Evolutionary conservation across 2,888 invertebrate genomes (phyloP), one percentile per base, ranked within the genome.

Genomic region (Tetragonula carbonaria): DNA sequence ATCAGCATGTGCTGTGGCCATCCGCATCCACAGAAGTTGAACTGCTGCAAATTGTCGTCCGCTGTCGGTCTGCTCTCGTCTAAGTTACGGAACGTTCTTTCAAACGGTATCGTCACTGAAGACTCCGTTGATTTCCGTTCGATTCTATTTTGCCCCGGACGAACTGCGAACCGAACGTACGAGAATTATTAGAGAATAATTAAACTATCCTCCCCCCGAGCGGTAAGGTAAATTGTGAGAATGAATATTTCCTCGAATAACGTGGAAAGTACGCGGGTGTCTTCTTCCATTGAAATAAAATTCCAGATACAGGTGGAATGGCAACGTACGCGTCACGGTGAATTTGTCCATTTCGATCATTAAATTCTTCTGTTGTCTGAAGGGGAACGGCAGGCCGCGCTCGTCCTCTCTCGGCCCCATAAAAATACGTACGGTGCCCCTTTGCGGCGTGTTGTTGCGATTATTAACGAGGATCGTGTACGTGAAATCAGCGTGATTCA

Each of bases 1-100:
- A 97, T 88, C 11, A 98, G 95, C 96, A 98, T 96, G 94, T 98
- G 97, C 84, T 97, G 96, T 0, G 98, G 98, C 97, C 98, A 98
- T 74, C 98, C 98, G 91, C 98, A 98, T 83, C 98, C 98, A 95
- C 98, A 98, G 96, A 97, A 97, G 95, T 97, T 97, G 95, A 97
- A 97, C 88, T 95, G 95, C 14, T 94, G 95, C 78, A 95, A 88
- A 0, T 95, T 95, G 0, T 96, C 94, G 65, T 96, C 96, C 0
- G 95, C 96, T n/a, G 95, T 94, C 0, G 97, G 97, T 0, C 97
- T 95, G 77, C 95, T 95, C 1, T 93, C 91, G 88, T 97, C 97
- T 90, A 97, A 93, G 93, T 96, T 96, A 16, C 97, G 96, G 96
- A 97, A 98, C 2, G 97, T 97, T 80, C 97, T 95, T 93, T 97